Evolutionary conservation across 2,113 vertebrate genomes (phyloP), one percentile per base, ranked within the genome.

Genomic region (Epinephelus cyanopodus): DNA sequence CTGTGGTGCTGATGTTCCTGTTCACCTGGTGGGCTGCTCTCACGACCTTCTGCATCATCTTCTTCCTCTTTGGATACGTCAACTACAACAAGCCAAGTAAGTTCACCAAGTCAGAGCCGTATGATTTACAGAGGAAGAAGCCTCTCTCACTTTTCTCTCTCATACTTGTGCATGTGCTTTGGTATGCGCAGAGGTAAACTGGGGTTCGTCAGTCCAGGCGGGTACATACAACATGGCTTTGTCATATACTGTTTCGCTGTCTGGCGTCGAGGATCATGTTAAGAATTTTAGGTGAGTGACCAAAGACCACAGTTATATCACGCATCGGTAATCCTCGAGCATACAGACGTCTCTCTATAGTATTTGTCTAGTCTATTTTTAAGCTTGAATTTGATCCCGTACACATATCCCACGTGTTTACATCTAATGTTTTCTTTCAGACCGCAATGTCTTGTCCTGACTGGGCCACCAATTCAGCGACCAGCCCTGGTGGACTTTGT

Each of bases 401-500:
- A 13, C n/a, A 48, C 14, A 45, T 11, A 45, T 45, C 42, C 42
- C 11, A 10, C 11, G n/a, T 12, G 21, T 56, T 56, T n/a, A 54
- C 8, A n/a, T n/a, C 21, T 70, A 27, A 50, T 29, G 2, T 37
- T 3, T 56, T 68, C 19, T 53, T 25, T 68, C 60, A 96, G 95
- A 65, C 95, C 96, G 0, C 95, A 96, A 57, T 96, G 95, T 81
- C 85, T 96, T 5, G 95, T 96, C 21, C 83, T 96, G 48, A 96
- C 94, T 0, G 95, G 95, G 27, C 91, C 94, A 1, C 95, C 95
- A 12, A 92, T 80, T 66, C 89, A 93, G 48, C 89, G 93, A 12
- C 96, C 95, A 5, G 94, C 95, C 0, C 87, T 96, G 73, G 96
- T 96, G 65, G 95, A 96, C 83, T 96, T 96, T 85, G 95, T 95